Conservation (phyloP, 2,888 invertebrate genomes). For the Chrysotoxum bicinctum region DNA sequence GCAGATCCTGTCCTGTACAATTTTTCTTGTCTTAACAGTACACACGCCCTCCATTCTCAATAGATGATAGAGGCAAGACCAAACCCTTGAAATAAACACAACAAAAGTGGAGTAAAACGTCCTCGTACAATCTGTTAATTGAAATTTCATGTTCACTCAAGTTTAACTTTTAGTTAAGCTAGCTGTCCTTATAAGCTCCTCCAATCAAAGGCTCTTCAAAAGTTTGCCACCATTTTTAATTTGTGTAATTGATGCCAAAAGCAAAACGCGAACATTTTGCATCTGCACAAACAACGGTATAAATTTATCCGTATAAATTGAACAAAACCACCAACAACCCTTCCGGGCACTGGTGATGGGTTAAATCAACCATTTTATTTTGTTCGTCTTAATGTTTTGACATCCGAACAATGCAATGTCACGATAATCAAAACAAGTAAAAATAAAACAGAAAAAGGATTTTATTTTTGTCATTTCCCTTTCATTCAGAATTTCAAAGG, state of each 20-base stretch:
- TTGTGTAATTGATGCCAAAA: conserved; percentile 56
- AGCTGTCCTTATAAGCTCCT: background rate
- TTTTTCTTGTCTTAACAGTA: no score
- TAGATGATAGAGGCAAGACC: no score
- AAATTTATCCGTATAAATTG: background rate
- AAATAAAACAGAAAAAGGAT: background rate
- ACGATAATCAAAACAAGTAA: conserved; percentile 53
- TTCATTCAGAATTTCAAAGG: conserved; percentile 47
- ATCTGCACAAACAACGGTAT: background rate
- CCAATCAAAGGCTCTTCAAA: conserved; percentile 35
- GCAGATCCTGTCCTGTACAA: no score
- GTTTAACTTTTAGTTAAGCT: background rate
- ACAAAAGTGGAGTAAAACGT: background rate
- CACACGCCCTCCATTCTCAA: no score
- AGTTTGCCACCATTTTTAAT: conserved; percentile 62
- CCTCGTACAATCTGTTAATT: background rate
- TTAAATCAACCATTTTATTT: conserved; percentile 65
- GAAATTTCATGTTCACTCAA: background rate
- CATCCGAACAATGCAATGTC: conserved; percentile 55
- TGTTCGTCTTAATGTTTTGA: conserved; percentile 56
- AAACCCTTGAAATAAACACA: background rate
- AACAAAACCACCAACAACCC: conserved; percentile 51
- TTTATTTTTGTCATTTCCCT: conserved; percentile 49
- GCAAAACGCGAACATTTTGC: conserved; percentile 40
- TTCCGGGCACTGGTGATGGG: conserved; percentile 39